Evolutionary conservation across 2,113 vertebrate genomes (phyloP).

Genomic region (Pholis gunnellus): DNA sequence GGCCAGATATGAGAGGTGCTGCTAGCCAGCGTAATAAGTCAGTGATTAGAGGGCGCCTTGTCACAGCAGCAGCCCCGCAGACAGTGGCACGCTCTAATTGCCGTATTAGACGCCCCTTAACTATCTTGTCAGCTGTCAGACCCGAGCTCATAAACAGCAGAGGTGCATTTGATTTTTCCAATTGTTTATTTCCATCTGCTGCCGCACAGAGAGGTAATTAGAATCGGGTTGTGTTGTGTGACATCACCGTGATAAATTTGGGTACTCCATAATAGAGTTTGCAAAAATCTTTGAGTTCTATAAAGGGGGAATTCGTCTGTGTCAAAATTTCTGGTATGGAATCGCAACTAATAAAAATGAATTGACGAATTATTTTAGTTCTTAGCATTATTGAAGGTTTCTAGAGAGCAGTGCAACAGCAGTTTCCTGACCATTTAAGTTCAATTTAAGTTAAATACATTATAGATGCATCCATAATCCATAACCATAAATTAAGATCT

Average conservation of each 20-base stretch:
- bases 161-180: slow-evolving; percentile 79
- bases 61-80: slow-evolving; percentile 88
- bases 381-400: not conserved
- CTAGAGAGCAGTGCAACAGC: not conserved
- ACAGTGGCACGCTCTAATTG: slow-evolving; percentile 87
- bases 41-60: slow-evolving; percentile 88
- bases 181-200: slow-evolving; percentile 74
- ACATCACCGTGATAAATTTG: slow-evolving; percentile 57
- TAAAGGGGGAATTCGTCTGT: not conserved
- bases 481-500: not conserved
- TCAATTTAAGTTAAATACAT: not conserved
- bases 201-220: slow-evolving; percentile 64
- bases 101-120: slow-evolving; percentile 88
- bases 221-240: slow-evolving; percentile 53
- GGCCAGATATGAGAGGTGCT: slow-evolving; percentile 87
- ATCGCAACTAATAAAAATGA: not conserved
- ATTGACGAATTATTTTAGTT: not conserved
- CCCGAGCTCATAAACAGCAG: slow-evolving; percentile 75
- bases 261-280: slow-evolving; percentile 31
- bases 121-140: slow-evolving; percentile 82
- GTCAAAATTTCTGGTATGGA: slow-evolving; percentile 3
- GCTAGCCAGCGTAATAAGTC: slow-evolving; percentile 86
- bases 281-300: not conserved
- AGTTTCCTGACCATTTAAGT: not conserved
- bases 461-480: not conserved